phyloP scores from a whole-genome alignment of 2,113 vertebrate species.

The Sprattus sprattus region DNA sequence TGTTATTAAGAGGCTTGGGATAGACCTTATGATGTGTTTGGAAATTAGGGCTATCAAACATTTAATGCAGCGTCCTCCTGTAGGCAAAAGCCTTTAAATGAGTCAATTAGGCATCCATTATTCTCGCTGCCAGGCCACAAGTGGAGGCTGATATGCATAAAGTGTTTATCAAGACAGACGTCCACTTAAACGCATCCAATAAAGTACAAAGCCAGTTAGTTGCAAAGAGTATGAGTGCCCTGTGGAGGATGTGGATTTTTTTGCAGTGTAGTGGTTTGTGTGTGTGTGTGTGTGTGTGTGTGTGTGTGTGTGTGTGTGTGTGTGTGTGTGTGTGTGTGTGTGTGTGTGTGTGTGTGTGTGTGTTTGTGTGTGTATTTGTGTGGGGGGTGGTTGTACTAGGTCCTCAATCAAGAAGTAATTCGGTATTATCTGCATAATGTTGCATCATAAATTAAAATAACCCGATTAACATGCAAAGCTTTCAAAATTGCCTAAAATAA shows the following conservation, averaged over 20 bases:
- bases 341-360: neutral
- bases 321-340: constrained; percentile 2
- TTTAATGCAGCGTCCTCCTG: constrained; percentile 95
- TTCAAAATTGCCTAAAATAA: constrained; percentile 79
- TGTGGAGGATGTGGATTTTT: constrained; percentile 19
- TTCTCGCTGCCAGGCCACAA: constrained; percentile 89
- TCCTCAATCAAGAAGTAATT: constrained; percentile 67
- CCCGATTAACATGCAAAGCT: constrained; percentile 83
- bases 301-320: neutral
- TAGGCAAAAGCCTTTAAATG: constrained; percentile 99
- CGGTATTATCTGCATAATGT: constrained; percentile 68
- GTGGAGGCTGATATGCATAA: constrained; percentile 85
- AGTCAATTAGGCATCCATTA: constrained; percentile 99
- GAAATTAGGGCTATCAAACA: constrained; percentile 99
- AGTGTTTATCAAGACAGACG: constrained; percentile 88
- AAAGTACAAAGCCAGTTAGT: constrained; percentile 76
- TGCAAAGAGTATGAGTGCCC: constrained; percentile 40
- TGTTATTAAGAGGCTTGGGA: constrained; percentile 98
- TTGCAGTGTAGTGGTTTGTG: neutral
- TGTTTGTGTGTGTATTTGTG: neutral
- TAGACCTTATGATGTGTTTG: constrained; percentile 99
- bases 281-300: constrained; percentile 4
- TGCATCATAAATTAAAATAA: constrained; percentile 82
- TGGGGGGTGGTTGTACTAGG: constrained; percentile 35
- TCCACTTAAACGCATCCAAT: constrained; percentile 82